Evolutionary conservation across 1,140 invertebrate genomes (phyloP).

Genomic region (Ceratosolen fusciceps): DNA sequence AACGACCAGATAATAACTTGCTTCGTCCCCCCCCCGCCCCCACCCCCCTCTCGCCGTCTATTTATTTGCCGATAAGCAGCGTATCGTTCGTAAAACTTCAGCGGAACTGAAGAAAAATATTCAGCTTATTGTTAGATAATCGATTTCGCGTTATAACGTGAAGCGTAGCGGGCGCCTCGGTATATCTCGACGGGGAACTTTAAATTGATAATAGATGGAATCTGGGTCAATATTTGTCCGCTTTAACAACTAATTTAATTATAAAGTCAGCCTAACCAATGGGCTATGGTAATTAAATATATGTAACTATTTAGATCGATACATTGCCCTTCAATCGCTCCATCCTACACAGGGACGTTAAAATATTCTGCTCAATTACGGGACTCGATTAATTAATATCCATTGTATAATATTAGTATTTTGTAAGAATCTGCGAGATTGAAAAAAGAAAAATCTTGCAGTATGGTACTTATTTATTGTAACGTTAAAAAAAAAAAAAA

Average conservation of each 20-base stretch:
- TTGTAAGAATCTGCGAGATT: not conserved
- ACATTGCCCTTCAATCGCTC: not conserved
- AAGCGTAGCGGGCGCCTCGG: not conserved
- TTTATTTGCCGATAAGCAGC: not conserved
- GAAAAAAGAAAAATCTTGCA: not conserved
- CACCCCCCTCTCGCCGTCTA: not conserved
- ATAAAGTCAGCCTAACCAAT: not conserved
- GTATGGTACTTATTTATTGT: no score
- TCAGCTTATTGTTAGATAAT: constrained; percentile 2
- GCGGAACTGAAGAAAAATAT: not conserved
- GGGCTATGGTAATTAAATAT: constrained; percentile 28
- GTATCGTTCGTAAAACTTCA: not conserved
- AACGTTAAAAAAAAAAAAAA: no score
- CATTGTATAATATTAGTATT: constrained; percentile 1
- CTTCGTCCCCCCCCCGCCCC: no score
- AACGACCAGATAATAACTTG: not conserved
- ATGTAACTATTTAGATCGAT: not conserved
- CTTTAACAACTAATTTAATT: not conserved
- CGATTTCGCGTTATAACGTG: constrained; percentile 7
- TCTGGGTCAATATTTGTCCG: constrained; percentile 6
- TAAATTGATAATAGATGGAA: constrained; percentile 10
- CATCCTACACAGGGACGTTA: not conserved
- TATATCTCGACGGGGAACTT: constrained; percentile 22
- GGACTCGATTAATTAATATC: not conserved
- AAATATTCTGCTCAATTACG: constrained; percentile 4